These are phyloP conservation scores for Phacellophora camtschatica DNA, from an alignment of 30 jellyfish, hydroid and myxozoan species.

Conservation along the genomic window DNA sequence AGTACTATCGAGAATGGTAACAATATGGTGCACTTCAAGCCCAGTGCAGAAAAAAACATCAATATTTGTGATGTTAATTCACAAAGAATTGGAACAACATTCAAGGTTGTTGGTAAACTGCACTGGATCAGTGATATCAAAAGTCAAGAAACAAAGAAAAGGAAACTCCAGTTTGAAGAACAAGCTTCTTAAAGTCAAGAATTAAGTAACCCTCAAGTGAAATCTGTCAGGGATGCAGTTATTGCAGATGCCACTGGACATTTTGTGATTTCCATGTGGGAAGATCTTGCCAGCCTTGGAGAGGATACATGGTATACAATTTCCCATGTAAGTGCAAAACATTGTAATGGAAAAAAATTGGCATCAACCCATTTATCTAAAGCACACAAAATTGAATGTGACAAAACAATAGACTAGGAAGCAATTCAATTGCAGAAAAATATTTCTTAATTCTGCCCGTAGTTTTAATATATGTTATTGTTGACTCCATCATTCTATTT, in stretches of 20 bases:
- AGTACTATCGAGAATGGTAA: slow-evolving; percentile 17
- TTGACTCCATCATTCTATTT: too few relatives aligned
- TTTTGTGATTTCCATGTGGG: slow-evolving; percentile 15
- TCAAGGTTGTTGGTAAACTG: background rate
- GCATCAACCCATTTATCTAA: background rate
- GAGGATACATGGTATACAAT: slow-evolving; percentile 23
- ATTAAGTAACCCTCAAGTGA: too few relatives aligned
- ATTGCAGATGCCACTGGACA: slow-evolving; percentile 8
- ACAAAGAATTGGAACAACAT: background rate
- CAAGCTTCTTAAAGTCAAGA: too few relatives aligned
- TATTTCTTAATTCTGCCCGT: too few relatives aligned
- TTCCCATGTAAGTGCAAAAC: background rate
- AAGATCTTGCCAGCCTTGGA: background rate
- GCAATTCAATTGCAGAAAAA: background rate
- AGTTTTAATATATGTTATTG: too few relatives aligned
- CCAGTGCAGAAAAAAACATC: background rate
- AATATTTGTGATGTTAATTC: background rate
- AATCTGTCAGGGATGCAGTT: slow-evolving; percentile 5
- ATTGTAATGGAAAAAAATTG: background rate
- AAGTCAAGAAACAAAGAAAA: background rate
- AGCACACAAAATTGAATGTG: background rate
- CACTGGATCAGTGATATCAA: background rate
- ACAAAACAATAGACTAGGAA: background rate
- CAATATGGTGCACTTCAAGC: background rate
- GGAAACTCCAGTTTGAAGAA: background rate